Percentiles rank a stretch among this genome's conserved stretches.
Evolutionary conservation across 2,113 vertebrate species (phyloP).

Genomic region (Bothrops jararaca): DNA sequence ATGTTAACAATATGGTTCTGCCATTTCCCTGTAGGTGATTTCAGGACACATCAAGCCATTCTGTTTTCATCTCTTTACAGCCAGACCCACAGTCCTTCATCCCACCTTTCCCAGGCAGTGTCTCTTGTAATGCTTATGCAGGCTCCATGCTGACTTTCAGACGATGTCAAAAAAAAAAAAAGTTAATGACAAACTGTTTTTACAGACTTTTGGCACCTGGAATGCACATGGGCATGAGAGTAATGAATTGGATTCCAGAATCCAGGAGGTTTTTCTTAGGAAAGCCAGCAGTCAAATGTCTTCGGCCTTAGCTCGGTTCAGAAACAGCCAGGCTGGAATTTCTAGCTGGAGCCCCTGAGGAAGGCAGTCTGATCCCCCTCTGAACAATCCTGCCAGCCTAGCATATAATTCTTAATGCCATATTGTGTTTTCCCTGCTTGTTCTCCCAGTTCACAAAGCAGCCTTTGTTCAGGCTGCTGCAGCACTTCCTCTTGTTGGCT

Average conservation of each 20-base stretch:
- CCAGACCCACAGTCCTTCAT: background rate
- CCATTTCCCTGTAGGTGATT: background rate
- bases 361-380: background rate
- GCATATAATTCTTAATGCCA: background rate
- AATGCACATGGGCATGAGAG: constrained; percentile 26
- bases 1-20: background rate
- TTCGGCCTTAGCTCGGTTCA: background rate
- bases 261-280: background rate
- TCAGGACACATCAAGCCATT: background rate
- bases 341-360: constrained; percentile 23
- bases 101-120: background rate
- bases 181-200: constrained; percentile 34
- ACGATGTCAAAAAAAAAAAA: background rate
- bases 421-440: background rate
- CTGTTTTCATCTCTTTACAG: background rate
- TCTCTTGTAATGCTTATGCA: background rate
- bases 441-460: constrained; percentile 10
- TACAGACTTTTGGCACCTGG: constrained; percentile 21
- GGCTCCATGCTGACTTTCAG: background rate
- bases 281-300: background rate
- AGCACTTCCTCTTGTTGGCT: constrained; percentile 7
- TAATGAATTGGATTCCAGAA: background rate
- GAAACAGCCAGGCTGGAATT: constrained; percentile 23
- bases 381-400: background rate
- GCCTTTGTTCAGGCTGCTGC: background rate